Evolutionary conservation across 1,140 invertebrate species (phyloP).

Genomic region (Habropoda laboriosa): DNA sequence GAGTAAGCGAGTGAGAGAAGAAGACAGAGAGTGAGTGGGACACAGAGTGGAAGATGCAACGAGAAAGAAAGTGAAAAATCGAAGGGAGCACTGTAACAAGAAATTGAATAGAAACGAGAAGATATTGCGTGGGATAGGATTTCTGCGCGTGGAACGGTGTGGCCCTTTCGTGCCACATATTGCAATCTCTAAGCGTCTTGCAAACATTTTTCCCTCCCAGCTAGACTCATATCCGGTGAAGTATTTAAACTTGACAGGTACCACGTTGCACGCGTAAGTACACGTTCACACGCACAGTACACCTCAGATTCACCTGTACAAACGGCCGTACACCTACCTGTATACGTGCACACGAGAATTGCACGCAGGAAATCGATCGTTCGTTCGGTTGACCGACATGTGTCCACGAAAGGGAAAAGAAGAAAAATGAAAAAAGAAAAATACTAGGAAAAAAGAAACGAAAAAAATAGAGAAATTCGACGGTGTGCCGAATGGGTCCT

Average conservation of each 20-base stretch:
- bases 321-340: neutral
- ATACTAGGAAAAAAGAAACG: neutral
- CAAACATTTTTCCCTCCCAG: constrained; percentile 55
- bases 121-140: constrained; percentile 41
- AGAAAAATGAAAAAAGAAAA: neutral
- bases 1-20: no score
- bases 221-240: constrained; percentile 49
- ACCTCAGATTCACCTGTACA: neutral
- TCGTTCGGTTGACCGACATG: neutral
- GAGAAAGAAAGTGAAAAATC: neutral
- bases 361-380: constrained; percentile 17
- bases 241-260: constrained; percentile 28
- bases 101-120: constrained; percentile 14
- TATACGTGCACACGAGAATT: neutral
- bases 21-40: no score
- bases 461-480: neutral
- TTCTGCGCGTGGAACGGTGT: constrained; percentile 35
- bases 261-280: neutral
- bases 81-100: neutral
- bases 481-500: neutral
- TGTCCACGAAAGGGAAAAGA: neutral
- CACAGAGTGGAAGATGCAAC: neutral
- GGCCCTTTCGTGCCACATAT: constrained; percentile 39
- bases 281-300: neutral
- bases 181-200: constrained; percentile 42